A percentile compares a stretch with the other conserved stretches of the same genome.
These are phyloP conservation scores for Oenanthe oenanthe DNA, from an alignment of 2,113 vertebrate species.

Conservation along the genomic window DNA sequence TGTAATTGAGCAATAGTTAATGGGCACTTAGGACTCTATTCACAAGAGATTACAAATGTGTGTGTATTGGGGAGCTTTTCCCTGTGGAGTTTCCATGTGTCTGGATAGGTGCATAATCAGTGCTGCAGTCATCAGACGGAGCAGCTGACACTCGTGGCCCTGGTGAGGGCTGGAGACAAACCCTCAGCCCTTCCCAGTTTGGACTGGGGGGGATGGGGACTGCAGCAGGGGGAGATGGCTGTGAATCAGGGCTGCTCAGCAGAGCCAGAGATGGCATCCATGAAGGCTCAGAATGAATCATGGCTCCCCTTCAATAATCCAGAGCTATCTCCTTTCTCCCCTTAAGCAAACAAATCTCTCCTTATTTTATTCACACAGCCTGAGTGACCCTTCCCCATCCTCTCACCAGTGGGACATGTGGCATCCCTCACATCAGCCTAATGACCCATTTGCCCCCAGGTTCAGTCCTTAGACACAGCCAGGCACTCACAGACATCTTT, in stretches of 20 bases:
- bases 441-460: neutral
- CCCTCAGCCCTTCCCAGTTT: conserved; percentile 9
- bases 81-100: conserved; percentile 55
- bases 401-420: neutral
- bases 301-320: neutral
- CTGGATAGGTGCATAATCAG: conserved; percentile 70
- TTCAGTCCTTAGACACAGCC: neutral
- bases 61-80: conserved; percentile 59
- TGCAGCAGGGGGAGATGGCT: rapidly evolving
- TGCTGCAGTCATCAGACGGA: conserved; percentile 42
- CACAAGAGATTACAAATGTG: conserved; percentile 62
- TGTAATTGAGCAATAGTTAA: conserved; percentile 65
- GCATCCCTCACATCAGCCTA: neutral
- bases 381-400: rapidly evolving
- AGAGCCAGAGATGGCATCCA: neutral
- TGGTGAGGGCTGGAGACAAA: conserved; percentile 29
- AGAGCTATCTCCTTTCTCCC: neutral
- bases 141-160: conserved; percentile 63
- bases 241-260: neutral
- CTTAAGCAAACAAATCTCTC: neutral
- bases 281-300: neutral
- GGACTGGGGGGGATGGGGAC: neutral
- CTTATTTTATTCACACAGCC: neutral
- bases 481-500: neutral
- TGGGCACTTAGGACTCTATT: conserved; percentile 70